Percentiles rank a stretch among this genome's conserved stretches.
Evolutionary conservation across 2,113 vertebrate genomes (phyloP).

Genomic region (Gallinago undulata): DNA sequence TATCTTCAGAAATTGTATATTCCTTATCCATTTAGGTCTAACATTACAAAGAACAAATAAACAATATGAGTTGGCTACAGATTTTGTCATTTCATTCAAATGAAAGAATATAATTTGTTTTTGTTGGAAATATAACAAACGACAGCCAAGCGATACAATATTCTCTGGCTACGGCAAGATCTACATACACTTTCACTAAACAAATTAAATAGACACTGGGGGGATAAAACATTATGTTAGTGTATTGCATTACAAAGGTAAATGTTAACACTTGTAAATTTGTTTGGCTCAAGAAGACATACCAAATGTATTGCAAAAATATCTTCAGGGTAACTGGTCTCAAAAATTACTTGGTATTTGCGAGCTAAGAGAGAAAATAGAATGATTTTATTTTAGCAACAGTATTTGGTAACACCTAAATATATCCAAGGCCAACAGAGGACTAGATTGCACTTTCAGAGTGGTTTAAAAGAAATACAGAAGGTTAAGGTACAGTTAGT

Average conservation of each 20-base stretch:
- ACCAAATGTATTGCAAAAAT: background rate
- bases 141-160: background rate
- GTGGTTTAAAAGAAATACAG: conserved; percentile 29
- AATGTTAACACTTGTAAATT: conserved; percentile 16
- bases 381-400: background rate
- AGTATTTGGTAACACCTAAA: background rate
- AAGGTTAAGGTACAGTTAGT: background rate
- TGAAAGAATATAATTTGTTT: background rate
- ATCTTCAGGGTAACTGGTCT: background rate
- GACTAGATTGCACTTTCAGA: conserved; percentile 39
- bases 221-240: background rate
- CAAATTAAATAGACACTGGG: conserved; percentile 11
- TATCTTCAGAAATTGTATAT: background rate
- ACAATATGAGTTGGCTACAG: background rate
- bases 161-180: background rate
- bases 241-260: conserved; percentile 6
- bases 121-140: background rate
- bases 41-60: conserved; percentile 24
- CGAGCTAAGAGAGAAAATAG: background rate
- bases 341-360: background rate
- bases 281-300: background rate
- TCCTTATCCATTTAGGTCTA: background rate
- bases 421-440: background rate
- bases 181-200: background rate
- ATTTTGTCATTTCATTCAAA: background rate